Evolutionary conservation across 2,113 vertebrate species (phyloP).

Genomic region (Plecotus auritus): DNA sequence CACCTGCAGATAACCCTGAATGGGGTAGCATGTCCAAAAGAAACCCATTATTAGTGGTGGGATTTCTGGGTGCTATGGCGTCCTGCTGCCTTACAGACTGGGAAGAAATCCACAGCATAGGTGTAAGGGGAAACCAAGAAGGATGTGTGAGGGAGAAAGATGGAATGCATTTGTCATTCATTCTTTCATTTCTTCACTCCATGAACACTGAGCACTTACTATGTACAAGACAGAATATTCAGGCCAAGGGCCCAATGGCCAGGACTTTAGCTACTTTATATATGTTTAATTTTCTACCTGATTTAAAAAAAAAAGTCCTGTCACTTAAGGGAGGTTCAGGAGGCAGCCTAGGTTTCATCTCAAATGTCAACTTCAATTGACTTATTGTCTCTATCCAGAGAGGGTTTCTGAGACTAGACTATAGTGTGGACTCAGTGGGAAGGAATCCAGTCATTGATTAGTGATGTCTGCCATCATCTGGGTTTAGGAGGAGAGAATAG

Average conservation of each 20-base stretch:
- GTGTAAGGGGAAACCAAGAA: background rate
- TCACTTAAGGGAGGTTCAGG: background rate
- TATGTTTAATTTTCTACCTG: background rate
- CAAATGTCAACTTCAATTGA: background rate
- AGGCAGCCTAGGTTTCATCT: background rate
- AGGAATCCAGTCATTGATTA: background rate
- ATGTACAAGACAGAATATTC: background rate
- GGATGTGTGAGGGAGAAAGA: background rate
- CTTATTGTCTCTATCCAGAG: background rate
- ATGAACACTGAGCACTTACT: background rate
- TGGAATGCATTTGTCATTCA: background rate
- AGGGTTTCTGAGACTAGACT: background rate
- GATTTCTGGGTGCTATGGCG: background rate
- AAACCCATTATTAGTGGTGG: background rate
- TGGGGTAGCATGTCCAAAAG: background rate
- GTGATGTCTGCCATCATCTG: background rate
- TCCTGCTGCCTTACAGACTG: background rate
- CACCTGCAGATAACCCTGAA: background rate
- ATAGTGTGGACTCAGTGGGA: background rate
- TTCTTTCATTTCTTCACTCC: background rate
- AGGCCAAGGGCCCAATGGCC: background rate
- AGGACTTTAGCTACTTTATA: background rate
- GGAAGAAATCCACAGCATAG: background rate
- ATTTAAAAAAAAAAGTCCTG: background rate
- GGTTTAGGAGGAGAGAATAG: background rate